Percentiles rank a stretch among this genome's conserved stretches.
Evolutionary conservation across 2,113 vertebrate genomes (phyloP).

Genomic region (Pampusana beccarii): DNA sequence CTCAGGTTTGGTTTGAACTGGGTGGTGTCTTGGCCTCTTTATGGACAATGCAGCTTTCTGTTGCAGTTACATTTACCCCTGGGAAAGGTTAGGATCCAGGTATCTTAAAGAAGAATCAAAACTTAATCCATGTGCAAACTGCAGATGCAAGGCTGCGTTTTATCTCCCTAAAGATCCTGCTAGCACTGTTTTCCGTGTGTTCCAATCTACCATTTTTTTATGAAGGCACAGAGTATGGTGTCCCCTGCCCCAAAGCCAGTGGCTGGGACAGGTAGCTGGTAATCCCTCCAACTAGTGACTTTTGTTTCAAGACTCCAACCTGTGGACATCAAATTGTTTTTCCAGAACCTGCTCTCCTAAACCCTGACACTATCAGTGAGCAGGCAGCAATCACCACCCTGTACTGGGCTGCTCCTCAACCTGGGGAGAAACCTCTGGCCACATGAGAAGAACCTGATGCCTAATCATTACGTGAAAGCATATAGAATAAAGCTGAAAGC

Average conservation of each 20-base stretch:
- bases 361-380: not conserved
- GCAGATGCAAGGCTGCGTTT: not conserved
- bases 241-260: not conserved
- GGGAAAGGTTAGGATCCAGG: not conserved
- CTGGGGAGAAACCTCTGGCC: not conserved
- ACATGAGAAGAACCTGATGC: rapidly evolving
- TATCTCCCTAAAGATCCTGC: not conserved
- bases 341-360: not conserved
- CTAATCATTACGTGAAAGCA: not conserved
- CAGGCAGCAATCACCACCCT: not conserved
- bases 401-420: not conserved
- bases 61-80: not conserved
- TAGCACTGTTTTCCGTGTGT: not conserved
- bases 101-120: not conserved
- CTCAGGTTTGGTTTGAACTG: not conserved
- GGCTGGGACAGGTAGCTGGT: not conserved
- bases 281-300: not conserved
- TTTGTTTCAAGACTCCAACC: not conserved
- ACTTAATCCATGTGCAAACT: not conserved
- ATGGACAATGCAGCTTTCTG: not conserved
- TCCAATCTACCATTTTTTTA: rapidly evolving
- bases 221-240: rapidly evolving
- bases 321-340: not conserved
- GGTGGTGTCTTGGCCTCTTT: not conserved
- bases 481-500: not conserved